Percentiles rank a stretch among this genome's conserved stretches.
These are phyloP conservation scores for Corbicula japonica DNA, from an alignment of 2,888 invertebrate species.

Conservation along the genomic window DNA sequence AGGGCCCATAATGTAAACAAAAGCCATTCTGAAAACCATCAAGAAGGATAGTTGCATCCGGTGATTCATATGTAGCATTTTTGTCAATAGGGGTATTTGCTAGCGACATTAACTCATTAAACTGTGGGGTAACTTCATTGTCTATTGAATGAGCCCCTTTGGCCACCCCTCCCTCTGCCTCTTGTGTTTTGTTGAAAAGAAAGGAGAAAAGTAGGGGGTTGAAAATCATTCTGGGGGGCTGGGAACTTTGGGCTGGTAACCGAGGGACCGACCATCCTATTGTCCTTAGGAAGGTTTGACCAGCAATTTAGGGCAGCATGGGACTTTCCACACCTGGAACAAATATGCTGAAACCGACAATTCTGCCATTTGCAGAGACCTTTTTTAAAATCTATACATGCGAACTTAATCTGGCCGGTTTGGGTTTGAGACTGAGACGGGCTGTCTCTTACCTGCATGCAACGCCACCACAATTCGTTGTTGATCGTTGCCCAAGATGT, in stretches of 20 bases:
- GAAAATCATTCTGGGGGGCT: too few species aligned
- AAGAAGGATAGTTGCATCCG: slow-evolving; percentile 12
- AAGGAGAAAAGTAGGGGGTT: neutral
- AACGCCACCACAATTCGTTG: slow-evolving; percentile 47
- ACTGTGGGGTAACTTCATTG: neutral
- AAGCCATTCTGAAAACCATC: slow-evolving; percentile 28
- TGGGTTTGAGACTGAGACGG: neutral
- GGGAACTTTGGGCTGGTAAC: neutral
- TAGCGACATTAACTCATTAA: neutral
- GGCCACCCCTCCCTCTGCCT: neutral
- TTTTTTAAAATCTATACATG: slow-evolving; percentile 36
- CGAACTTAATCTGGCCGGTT: neutral
- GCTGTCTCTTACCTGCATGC: slow-evolving; percentile 4
- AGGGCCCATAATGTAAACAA: slow-evolving; percentile 23
- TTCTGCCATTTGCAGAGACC: slow-evolving; percentile 32
- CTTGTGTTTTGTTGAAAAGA: neutral
- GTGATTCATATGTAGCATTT: neutral
- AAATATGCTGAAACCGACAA: slow-evolving; percentile 39
- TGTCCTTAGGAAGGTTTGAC: too few species aligned
- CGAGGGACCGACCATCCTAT: too few species aligned
- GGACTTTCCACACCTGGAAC: slow-evolving; percentile 13
- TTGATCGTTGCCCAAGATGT: slow-evolving; percentile 33
- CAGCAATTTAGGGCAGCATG: neutral
- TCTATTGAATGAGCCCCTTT: neutral
- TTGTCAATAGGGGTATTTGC: neutral